Evolutionary conservation across 2,888 invertebrate species (phyloP).

Genomic region (Serrognathus titanus): DNA sequence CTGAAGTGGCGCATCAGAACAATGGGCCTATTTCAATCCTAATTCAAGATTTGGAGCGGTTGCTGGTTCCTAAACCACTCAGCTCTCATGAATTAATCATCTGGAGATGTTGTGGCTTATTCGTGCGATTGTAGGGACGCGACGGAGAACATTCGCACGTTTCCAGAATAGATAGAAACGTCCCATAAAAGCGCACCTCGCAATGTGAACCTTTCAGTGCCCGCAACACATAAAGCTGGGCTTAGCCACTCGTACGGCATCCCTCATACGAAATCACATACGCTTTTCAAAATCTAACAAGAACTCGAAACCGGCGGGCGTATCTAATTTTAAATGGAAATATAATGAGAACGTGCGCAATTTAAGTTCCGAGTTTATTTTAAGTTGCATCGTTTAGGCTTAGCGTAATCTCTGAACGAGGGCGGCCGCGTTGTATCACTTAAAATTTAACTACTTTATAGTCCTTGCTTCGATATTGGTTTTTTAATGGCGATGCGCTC

Average conservation of each 20-base stretch:
- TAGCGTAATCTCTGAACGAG: background rate
- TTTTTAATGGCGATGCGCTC: background rate
- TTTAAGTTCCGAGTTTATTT: constrained; percentile 11
- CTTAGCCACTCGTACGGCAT: constrained; percentile 4
- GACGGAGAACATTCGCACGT: constrained; percentile 19
- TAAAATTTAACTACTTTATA: background rate
- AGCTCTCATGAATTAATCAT: constrained; percentile 48
- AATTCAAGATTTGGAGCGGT: constrained; percentile 45
- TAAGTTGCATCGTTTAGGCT: background rate
- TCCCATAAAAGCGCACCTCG: constrained; percentile 17
- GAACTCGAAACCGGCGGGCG: background rate
- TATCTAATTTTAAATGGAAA: constrained; percentile 12
- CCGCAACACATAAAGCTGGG: constrained; percentile 1
- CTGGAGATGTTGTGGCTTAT: constrained; percentile 45
- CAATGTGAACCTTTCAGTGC: constrained; percentile 14
- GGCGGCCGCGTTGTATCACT: background rate
- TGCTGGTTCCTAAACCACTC: constrained; percentile 45
- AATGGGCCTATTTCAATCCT: constrained; percentile 39
- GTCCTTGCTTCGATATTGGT: background rate
- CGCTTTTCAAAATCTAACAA: background rate
- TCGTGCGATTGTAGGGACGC: constrained; percentile 26
- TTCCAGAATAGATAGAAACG: constrained; percentile 22
- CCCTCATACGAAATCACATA: constrained; percentile 4
- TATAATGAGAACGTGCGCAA: constrained; percentile 10
- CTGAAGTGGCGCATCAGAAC: constrained; percentile 4